Evolutionary conservation across 1,140 invertebrate genomes (phyloP), one percentile per base, ranked within the genome.

Genomic region (Aleiodes sp.): DNA sequence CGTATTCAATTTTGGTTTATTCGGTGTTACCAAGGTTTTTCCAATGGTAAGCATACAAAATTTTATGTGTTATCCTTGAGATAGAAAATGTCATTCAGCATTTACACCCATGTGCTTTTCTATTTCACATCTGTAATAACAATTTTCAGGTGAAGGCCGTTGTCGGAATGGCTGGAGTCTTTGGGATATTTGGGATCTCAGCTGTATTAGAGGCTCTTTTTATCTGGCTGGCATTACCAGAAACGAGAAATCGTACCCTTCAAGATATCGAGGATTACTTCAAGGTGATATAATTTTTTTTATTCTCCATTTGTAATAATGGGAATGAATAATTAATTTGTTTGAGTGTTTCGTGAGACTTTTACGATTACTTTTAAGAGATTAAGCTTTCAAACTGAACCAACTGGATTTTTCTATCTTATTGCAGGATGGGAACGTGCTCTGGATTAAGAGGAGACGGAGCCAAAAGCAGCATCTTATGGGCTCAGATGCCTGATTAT

Each of bases 221-320:
- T 35, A 84, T 93, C 65, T 93, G 89, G 72, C 82, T 94, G 0
- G 85, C 92, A 59, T 84, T 96, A 29, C 94, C 94, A 16, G 94
- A 96, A 87, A 96, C 94, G 0, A 95, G 94, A 80, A 91, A 92
- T 12, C 90, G 90, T 70, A 91, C 88, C 1, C 83, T 95, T 63
- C 89, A 93, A 67, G 91, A 96, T 86, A 94, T 96, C 68, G 92
- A 93, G 82, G 90, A 93, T 80, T 92, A 93, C 78, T 93, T 93
- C 77, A 86, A 90, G 74, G 89, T 83, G 72, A 77, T 33, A 33
- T 33, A 1, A 33, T 8, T 8, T 8, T 33, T 8, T 33, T 33
- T 33, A 33, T n/a, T n/a, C n/a, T n/a, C n/a, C n/a, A n/a, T n/a
- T n/a, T n/a, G n/a, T n/a, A n/a, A n/a, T n/a, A n/a, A n/a, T n/a